These are phyloP conservation scores for Polia nebulosa DNA, from an alignment of 2,888 invertebrate species.

Conservation along the genomic window DNA sequence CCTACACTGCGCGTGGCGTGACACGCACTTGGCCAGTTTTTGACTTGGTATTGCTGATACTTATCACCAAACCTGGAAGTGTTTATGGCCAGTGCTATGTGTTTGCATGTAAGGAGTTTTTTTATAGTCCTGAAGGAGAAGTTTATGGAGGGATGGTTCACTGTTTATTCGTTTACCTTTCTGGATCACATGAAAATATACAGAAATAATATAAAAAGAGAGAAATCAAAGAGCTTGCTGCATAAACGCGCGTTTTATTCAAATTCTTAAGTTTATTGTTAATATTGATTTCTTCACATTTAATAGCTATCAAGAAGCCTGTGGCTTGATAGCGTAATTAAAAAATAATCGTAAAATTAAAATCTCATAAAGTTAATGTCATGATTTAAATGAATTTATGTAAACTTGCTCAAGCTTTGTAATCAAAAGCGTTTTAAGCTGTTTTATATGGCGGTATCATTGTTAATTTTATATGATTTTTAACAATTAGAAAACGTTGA, in stretches of 20 bases:
- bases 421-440: constrained; percentile 25
- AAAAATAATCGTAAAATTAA: constrained; percentile 59
- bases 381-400: constrained; percentile 64
- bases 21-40: too few species aligned
- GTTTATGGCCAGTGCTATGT: background rate
- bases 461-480: constrained; percentile 17
- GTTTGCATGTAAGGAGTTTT: background rate
- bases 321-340: constrained; percentile 24
- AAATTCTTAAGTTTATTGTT: constrained; percentile 14
- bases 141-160: too few species aligned
- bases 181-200: background rate
- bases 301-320: constrained; percentile 29
- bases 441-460: constrained; percentile 1
- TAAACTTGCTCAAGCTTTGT: constrained; percentile 29
- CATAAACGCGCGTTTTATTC: background rate
- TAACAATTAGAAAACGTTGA: background rate
- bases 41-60: background rate
- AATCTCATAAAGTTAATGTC: constrained; percentile 52
- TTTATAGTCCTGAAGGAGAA: background rate
- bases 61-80: background rate
- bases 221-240: constrained; percentile 15
- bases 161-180: background rate
- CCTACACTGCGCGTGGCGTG: too few species aligned
- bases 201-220: background rate
- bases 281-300: constrained; percentile 27